A percentile compares a stretch with the other conserved stretches of the same genome.
These are phyloP conservation scores for Danaus plexippus DNA, from an alignment of 1,140 invertebrate species.

Conservation along the genomic window DNA sequence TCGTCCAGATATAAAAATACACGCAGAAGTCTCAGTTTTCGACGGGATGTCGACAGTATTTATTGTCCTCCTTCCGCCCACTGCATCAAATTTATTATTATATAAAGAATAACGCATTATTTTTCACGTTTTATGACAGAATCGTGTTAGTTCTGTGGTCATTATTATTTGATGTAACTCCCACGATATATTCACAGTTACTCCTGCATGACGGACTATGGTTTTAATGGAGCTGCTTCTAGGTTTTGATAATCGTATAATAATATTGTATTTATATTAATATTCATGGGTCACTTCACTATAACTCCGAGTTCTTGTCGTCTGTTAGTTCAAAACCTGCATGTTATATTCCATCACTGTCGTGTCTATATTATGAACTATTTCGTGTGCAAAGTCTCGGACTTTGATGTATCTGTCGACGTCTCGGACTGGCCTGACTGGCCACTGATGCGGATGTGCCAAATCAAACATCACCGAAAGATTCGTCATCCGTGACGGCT, in stretches of 20 bases:
- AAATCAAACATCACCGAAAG: constrained; percentile 19
- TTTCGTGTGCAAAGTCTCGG: too few species aligned
- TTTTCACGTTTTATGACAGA: constrained; percentile 44
- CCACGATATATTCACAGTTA: constrained; percentile 14
- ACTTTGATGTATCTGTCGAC: constrained; percentile 5
- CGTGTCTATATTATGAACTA: too few species aligned
- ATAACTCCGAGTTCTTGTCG: too few species aligned
- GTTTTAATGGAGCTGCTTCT: too few species aligned
- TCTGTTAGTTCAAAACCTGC: too few species aligned
- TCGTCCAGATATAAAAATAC: constrained; percentile 21
- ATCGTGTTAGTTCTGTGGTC: constrained; percentile 27
- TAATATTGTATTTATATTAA: too few species aligned
- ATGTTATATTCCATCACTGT: too few species aligned
- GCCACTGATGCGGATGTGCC: constrained; percentile 16
- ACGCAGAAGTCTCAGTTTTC: constrained; percentile 14
- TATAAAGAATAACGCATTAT: constrained; percentile 35
- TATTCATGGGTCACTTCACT: too few species aligned
- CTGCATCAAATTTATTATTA: constrained; percentile 23
- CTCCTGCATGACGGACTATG: too few species aligned
- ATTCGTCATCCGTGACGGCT: constrained; percentile 18
- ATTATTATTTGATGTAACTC: constrained; percentile 34
- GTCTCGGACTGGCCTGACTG: constrained; percentile 2
- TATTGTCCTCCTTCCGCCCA: constrained; percentile 29
- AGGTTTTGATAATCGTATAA: too few species aligned
- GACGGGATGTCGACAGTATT: constrained; percentile 23